Conservation (phyloP, 2,888 invertebrate genomes). For the Toxonevra muliebris region DNA sequence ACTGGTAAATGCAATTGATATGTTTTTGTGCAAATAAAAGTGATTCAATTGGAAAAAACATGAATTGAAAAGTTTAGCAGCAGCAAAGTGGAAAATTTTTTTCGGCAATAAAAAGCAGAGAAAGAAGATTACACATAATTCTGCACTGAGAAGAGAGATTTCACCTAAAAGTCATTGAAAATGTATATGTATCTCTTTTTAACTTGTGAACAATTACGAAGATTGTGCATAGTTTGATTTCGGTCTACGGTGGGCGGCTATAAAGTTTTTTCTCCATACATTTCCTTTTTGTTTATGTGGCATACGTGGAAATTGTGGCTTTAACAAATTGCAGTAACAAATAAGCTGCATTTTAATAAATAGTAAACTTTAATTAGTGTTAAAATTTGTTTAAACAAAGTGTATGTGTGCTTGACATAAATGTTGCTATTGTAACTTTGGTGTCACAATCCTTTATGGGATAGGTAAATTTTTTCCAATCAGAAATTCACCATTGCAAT, state of each 20-base stretch:
- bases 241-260: conserved; percentile 31
- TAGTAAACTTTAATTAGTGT: no score
- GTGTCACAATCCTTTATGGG: no score
- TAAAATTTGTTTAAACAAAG: no score
- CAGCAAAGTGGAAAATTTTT: conserved; percentile 32
- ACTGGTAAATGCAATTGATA: conserved; percentile 25
- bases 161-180: conserved; percentile 16
- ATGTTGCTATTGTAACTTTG: no score
- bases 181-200: conserved; percentile 17
- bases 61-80: neutral
- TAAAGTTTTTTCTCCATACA: conserved; percentile 15
- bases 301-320: conserved; percentile 42
- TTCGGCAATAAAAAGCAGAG: conserved; percentile 14
- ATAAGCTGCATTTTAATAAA: no score
- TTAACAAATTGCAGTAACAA: neutral
- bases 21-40: neutral
- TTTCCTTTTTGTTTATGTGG: conserved; percentile 51
- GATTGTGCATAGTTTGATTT: conserved; percentile 12
- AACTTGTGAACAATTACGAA: neutral
- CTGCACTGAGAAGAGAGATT: conserved; percentile 20
- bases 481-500: no score
- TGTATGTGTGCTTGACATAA: no score
- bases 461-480: no score
- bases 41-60: neutral
- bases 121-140: conserved; percentile 22